Percentiles rank a stretch among this genome's conserved stretches.
These are phyloP conservation scores for Brachystomella parvula DNA, from an alignment of 1,140 invertebrate genomes.

Conservation along the genomic window DNA sequence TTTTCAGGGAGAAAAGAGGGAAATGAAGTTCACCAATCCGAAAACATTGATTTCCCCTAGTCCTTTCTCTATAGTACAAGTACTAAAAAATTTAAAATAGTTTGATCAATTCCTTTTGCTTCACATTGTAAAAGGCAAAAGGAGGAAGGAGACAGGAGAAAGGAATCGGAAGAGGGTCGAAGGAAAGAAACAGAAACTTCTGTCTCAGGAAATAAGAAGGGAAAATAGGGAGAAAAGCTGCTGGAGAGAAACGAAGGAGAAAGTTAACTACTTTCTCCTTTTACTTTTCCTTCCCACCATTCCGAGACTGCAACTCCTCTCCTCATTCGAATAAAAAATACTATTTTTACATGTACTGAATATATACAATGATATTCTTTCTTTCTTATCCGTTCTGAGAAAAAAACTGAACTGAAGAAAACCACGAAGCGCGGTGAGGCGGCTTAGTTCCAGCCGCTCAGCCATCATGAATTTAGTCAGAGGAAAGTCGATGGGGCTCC, in stretches of 20 bases:
- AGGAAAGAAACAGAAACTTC: slow-evolving; percentile 1
- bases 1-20: not conserved
- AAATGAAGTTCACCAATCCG: not conserved
- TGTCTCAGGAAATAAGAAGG: not conserved
- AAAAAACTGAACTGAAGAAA: too few species aligned
- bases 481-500: not conserved
- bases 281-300: not conserved
- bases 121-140: too few species aligned
- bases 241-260: not conserved
- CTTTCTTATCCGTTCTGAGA: not conserved
- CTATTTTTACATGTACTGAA: not conserved
- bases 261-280: slow-evolving; percentile 10
- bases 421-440: too few species aligned
- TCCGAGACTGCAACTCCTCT: not conserved
- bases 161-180: not conserved
- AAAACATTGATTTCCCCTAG: not conserved
- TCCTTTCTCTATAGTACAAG: not conserved
- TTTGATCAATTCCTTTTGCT: slow-evolving; percentile 5
- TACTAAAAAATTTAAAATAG: not conserved
- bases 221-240: not conserved
- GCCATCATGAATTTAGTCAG: not conserved
- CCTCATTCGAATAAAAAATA: too few species aligned
- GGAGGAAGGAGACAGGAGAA: not conserved
- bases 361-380: not conserved
- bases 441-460: too few species aligned